These are phyloP conservation scores for Loriculus beryllinus DNA, from an alignment of 2,797 vertebrate genomes.

Conservation along the genomic window DNA sequence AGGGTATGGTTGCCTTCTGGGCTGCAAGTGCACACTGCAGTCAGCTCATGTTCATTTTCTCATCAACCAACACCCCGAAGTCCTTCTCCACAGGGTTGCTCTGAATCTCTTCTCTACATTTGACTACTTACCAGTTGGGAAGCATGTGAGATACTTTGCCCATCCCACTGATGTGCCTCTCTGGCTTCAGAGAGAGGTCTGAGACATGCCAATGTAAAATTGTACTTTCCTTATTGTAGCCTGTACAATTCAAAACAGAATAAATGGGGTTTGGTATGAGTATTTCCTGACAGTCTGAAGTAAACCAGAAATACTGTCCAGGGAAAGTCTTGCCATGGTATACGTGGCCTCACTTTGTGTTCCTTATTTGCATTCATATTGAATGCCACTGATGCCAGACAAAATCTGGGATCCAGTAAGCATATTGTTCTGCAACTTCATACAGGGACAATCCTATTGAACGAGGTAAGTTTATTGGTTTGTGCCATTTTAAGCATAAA, in stretches of 20 bases:
- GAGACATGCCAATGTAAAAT: neutral
- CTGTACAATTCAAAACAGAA: neutral
- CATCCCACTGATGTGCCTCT: neutral
- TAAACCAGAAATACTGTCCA: neutral
- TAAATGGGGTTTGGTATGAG: neutral
- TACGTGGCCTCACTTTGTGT: neutral
- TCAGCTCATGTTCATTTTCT: too few species aligned
- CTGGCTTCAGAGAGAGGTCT: neutral
- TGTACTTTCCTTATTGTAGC: neutral
- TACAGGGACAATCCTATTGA: neutral
- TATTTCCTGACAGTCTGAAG: neutral
- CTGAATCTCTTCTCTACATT: neutral
- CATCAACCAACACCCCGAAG: too few species aligned
- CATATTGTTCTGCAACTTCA: neutral
- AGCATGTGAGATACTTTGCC: neutral
- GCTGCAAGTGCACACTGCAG: too few species aligned
- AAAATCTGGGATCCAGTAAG: neutral
- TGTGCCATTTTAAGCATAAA: neutral
- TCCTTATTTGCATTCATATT: neutral
- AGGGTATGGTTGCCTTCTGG: too few species aligned
- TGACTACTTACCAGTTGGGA: neutral
- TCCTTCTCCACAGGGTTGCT: too few species aligned
- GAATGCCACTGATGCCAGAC: neutral
- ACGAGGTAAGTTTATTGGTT: neutral
- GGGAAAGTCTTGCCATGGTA: neutral